A percentile compares a stretch with the other conserved stretches of the same genome.
Evolutionary conservation across 2,113 vertebrate genomes (phyloP).

Genomic region (Brienomyrus longianalis): DNA sequence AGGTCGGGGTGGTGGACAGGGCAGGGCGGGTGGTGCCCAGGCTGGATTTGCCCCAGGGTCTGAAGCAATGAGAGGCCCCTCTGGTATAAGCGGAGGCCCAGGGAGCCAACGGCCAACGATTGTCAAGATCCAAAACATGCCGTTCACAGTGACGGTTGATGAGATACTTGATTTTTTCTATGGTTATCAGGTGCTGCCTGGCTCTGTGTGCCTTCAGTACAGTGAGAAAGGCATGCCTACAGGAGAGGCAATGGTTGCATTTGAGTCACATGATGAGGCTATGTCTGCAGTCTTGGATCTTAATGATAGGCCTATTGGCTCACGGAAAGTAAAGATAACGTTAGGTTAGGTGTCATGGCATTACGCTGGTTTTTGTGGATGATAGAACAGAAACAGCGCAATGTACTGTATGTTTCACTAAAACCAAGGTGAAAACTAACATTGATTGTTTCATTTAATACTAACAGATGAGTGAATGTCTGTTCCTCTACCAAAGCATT

Average conservation of each 20-base stretch:
- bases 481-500: slow-evolving; percentile 23
- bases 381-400: not conserved
- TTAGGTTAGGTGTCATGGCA: slow-evolving; percentile 65
- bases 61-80: slow-evolving; percentile 68
- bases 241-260: slow-evolving; percentile 97
- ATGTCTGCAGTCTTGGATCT: slow-evolving; percentile 91
- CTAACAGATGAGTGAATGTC: slow-evolving; percentile 4
- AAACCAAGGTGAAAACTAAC: slow-evolving; percentile 9
- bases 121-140: slow-evolving; percentile 97
- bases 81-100: slow-evolving; percentile 69
- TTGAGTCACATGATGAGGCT: slow-evolving; percentile 91
- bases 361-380: slow-evolving; percentile 1
- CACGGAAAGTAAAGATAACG: slow-evolving; percentile 93
- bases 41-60: slow-evolving; percentile 66
- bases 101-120: slow-evolving; percentile 82
- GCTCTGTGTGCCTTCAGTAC: slow-evolving; percentile 92
- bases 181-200: slow-evolving; percentile 91
- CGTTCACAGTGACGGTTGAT: slow-evolving; percentile 92
- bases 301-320: slow-evolving; percentile 95
- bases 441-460: slow-evolving; percentile 17
- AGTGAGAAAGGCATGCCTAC: slow-evolving; percentile 96
- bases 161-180: slow-evolving; percentile 99
- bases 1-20: slow-evolving; percentile 39
- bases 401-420: slow-evolving; percentile 11
- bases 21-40: slow-evolving; percentile 55